A percentile compares a stretch with the other conserved stretches of the same genome.
Evolutionary conservation across 2,113 vertebrate species (phyloP).

Genomic region (Trogon melanurus): DNA sequence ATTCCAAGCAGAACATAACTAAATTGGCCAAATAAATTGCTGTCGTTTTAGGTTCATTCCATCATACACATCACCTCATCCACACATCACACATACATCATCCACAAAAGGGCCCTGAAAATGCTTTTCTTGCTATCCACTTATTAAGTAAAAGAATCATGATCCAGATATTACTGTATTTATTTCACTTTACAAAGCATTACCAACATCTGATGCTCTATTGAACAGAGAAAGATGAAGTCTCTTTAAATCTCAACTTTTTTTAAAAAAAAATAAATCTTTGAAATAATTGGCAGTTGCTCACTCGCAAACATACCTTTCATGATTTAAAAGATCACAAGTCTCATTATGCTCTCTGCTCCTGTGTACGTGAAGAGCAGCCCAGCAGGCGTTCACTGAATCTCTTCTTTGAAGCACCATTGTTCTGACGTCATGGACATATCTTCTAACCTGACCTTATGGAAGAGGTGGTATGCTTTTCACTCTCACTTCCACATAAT

Average conservation of each 20-base stretch:
- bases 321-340: background rate
- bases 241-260: background rate
- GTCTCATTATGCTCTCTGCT: background rate
- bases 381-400: background rate
- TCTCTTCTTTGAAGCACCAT: background rate
- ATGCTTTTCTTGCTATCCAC: background rate
- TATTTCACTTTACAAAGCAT: background rate
- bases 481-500: background rate
- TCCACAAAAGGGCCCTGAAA: background rate
- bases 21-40: background rate
- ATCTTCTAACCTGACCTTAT: background rate
- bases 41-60: background rate
- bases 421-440: background rate
- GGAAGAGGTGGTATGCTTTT: background rate
- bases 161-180: background rate
- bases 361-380: background rate
- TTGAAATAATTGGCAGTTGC: background rate
- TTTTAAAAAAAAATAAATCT: background rate
- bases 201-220: background rate
- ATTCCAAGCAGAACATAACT: background rate
- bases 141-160: background rate
- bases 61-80: background rate
- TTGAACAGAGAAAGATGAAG: background rate
- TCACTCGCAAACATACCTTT: background rate
- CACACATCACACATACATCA: background rate